Base-by-base conservation (phyloP, 1,140 invertebrate species). In the Ladona fulva region DNA sequence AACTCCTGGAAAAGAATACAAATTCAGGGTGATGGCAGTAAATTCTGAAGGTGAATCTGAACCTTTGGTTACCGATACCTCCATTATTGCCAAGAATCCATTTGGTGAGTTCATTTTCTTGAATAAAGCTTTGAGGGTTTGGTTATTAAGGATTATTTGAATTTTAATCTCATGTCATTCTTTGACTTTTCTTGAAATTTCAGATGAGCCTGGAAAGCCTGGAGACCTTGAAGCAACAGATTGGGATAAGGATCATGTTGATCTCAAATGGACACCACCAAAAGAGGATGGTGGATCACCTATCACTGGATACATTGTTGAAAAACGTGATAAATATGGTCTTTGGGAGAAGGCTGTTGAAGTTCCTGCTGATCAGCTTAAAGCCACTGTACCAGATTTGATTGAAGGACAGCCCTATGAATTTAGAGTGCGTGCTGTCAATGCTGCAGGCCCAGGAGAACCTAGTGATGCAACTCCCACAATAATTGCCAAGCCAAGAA, bases 11-110 rank as follows among this genome's bases (percentile, higher is more conserved):
- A 94, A 96, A 82, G 95, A 97, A 85, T 98, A 97, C 84, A 95
- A 94, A 85, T 97, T 97, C 90, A 89, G 97, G 78, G 97, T 99
- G 1, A 91, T 93, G 25, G 98, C 98, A 76, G 95, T 99, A 14
- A 99, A 99, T 86, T 88, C 94, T 11, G 96, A 99, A 84, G 98
- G 98, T 42, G 95, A 98, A 86, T 98, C 97, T 1, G 95, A 95
- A 82, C 96, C 97, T 22, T 87, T 99, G n/a, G 91, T 91, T 80
- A 92, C 95, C 0, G 92, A 95, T 42, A 89, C 93, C 83, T 87
- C 93, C 16, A 96, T 99, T 75, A 87, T 94, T 82, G 97, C 97
- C 24, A 99, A 99, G 87, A 97, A 98, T 93, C 96, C 97, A 78
- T 99, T 93, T 83, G 93, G 90, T 90, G 86, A 84, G 85, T 42